phyloP scores from a whole-genome alignment of 2,797 vertebrate species.

The Toxotes lorentzi region DNA sequence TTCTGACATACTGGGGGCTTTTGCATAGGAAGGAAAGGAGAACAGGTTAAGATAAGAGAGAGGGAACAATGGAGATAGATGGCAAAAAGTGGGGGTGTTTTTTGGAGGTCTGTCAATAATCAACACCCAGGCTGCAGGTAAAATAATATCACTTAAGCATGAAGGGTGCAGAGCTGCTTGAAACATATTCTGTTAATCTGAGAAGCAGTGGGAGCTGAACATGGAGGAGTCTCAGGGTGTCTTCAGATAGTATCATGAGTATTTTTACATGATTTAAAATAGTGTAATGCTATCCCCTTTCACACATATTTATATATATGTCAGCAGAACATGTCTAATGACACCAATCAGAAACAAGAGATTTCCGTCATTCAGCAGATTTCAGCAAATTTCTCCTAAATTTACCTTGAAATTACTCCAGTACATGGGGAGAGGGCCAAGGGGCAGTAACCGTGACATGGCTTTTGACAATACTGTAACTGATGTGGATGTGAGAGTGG shows the following conservation, averaged over 20 bases:
- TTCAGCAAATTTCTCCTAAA: not conserved
- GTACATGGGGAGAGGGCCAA: not conserved
- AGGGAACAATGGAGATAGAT: constrained; percentile 22
- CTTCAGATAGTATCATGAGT: constrained; percentile 1
- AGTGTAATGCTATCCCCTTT: not conserved
- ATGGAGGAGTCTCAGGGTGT: constrained; percentile 1
- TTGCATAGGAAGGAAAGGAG: constrained; percentile 52
- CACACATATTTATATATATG: not conserved
- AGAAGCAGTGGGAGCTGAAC: not conserved
- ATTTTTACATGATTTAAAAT: constrained; percentile 8
- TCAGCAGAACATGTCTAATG: constrained; percentile 1
- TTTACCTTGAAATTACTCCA: constrained; percentile 1
- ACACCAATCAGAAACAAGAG: constrained; percentile 1
- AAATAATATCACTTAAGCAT: constrained; percentile 13
- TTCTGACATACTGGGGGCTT: constrained; percentile 68
- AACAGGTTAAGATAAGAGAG: constrained; percentile 18
- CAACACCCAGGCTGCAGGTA: not conserved
- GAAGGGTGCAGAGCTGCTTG: not conserved
- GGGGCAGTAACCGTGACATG: constrained; percentile 14
- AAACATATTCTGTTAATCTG: not conserved
- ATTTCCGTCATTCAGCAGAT: not conserved
- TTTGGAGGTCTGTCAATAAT: constrained; percentile 23
- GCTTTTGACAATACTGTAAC: constrained; percentile 58
- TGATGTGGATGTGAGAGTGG: constrained; percentile 60
- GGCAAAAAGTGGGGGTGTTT: not conserved